Conservation (phyloP, 2,113 vertebrate species). For the Macquaria australasica region DNA sequence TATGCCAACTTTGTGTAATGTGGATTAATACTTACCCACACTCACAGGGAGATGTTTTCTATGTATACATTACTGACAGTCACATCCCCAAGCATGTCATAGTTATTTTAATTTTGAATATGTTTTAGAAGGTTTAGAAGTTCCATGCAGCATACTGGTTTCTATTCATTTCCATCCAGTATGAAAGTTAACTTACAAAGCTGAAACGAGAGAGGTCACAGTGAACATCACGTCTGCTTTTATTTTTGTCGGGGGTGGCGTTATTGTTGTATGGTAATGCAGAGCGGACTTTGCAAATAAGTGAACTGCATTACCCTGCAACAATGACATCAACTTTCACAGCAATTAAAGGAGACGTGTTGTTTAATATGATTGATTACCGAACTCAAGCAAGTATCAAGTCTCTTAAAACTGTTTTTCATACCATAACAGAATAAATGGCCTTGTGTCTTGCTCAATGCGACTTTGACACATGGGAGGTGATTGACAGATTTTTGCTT, state of each 20-base stretch:
- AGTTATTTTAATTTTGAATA: neutral
- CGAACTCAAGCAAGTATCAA: slow-evolving; percentile 11
- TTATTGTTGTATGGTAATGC: slow-evolving; percentile 22
- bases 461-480: neutral
- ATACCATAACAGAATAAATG: neutral
- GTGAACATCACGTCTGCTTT: slow-evolving; percentile 4
- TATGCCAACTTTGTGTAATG: neutral
- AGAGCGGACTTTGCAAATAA: neutral
- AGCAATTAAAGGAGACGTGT: slow-evolving; percentile 28
- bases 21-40: neutral
- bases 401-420: slow-evolving; percentile 2
- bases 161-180: neutral
- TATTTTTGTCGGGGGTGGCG: slow-evolving; percentile 1
- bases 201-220: neutral
- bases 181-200: neutral
- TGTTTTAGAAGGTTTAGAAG: too few relatives aligned
- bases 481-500: slow-evolving; percentile 25
- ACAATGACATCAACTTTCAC: slow-evolving; percentile 25
- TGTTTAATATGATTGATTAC: slow-evolving; percentile 35
- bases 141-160: neutral
- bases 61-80: neutral
- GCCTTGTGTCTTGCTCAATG: neutral
- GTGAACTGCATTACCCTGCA: slow-evolving; percentile 9
- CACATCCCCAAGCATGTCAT: neutral
- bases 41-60: neutral